A percentile compares a stretch with the other conserved stretches of the same genome.
Conservation (phyloP, 2,888 invertebrate species). For the Sphaerophoria rueppellii region DNA sequence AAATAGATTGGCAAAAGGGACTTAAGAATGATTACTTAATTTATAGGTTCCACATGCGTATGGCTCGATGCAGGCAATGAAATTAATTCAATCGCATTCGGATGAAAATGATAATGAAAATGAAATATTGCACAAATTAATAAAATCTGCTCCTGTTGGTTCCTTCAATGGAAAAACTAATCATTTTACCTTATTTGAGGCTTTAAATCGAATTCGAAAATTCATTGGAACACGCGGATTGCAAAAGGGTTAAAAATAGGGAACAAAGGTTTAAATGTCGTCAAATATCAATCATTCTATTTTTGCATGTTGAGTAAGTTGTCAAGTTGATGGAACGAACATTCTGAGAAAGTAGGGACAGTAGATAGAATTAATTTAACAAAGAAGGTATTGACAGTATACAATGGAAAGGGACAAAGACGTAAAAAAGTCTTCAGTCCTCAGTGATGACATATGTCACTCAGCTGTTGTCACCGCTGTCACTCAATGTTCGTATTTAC, state of each 20-base stretch:
- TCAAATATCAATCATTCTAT: neutral
- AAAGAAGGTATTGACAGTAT: neutral
- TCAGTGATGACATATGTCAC: neutral
- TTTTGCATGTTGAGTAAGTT: neutral
- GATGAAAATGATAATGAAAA: neutral
- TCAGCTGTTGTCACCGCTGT: neutral
- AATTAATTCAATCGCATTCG: neutral
- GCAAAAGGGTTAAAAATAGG: neutral
- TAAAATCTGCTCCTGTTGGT: neutral
- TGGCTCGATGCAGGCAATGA: neutral
- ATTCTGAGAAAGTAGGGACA: neutral
- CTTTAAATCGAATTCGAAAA: too few species aligned
- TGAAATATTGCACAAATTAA: neutral
- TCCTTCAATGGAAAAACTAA: neutral
- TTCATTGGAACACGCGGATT: too few species aligned
- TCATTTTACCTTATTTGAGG: too few species aligned
- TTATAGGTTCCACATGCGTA: neutral
- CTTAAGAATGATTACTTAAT: conserved; percentile 23
- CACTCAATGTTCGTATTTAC: neutral
- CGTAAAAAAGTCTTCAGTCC: neutral
- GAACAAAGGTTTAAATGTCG: neutral
- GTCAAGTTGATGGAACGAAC: neutral
- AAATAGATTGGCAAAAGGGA: conserved; percentile 9
- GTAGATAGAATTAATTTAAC: neutral
- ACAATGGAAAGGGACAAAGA: neutral